Evolutionary conservation across 2,797 vertebrate genomes (phyloP).

Genomic region (Masticophis lateralis): DNA sequence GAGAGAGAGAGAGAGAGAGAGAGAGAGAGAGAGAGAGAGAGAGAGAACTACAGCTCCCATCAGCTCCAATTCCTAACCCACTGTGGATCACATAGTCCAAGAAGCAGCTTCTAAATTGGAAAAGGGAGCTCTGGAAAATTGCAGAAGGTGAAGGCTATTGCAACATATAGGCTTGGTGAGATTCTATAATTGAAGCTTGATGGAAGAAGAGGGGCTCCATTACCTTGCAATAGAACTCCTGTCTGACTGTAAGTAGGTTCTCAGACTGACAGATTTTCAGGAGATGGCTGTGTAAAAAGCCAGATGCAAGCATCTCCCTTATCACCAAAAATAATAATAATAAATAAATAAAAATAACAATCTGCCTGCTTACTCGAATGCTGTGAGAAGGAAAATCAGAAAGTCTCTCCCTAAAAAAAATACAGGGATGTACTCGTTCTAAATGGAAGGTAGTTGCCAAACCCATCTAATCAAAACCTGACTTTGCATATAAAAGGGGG

Average conservation of each 20-base stretch:
- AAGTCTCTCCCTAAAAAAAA: not conserved
- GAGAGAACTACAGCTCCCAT: not conserved
- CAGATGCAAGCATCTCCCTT: not conserved
- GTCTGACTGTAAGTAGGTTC: not conserved
- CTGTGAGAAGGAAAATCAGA: not conserved
- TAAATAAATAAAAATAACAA: too few species aligned
- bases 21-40: fast-evolving
- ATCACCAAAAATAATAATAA: not conserved
- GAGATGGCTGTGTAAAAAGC: not conserved
- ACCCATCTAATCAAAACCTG: not conserved
- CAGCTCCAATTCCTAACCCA: not conserved
- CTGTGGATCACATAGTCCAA: not conserved
- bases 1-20: too few species aligned
- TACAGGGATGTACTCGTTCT: not conserved
- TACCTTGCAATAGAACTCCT: not conserved
- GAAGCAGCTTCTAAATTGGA: not conserved
- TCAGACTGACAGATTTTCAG: not conserved
- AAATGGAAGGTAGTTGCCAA: not conserved
- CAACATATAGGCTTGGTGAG: not conserved
- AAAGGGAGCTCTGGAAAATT: not conserved
- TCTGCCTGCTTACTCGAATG: not conserved
- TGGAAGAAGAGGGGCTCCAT: not conserved
- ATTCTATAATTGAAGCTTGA: not conserved
- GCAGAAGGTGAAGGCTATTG: not conserved
- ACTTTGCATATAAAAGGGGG: not conserved